Percentiles rank a stretch among this genome's conserved stretches.
phyloP scores from a whole-genome alignment of 1,140 invertebrate species.

The Melitaea cinxia region DNA sequence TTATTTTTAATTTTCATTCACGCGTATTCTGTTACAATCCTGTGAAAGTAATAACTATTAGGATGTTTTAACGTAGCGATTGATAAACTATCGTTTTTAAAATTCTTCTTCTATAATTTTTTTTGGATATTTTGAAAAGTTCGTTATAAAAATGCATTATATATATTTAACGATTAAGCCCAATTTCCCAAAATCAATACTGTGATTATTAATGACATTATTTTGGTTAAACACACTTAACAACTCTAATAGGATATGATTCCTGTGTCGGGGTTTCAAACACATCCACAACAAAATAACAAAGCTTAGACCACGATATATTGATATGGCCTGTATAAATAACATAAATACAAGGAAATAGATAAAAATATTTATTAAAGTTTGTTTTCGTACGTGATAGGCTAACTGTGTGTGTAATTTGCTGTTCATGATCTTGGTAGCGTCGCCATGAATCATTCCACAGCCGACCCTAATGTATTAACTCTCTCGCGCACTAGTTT shows the following conservation, averaged over 20 bases:
- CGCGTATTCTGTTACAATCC: not conserved
- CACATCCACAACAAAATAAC: too few species aligned
- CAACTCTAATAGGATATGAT: too few species aligned
- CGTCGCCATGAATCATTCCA: constrained; percentile 20
- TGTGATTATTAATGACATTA: too few species aligned
- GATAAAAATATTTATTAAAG: not conserved
- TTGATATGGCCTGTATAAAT: too few species aligned
- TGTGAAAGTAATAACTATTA: not conserved
- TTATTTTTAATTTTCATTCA: constrained; percentile 26
- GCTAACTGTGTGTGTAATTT: not conserved
- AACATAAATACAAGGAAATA: constrained; percentile 8
- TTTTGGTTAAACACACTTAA: too few species aligned
- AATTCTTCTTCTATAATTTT: too few species aligned
- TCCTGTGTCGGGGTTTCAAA: too few species aligned
- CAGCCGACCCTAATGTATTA: constrained; percentile 30
- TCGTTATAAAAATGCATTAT: too few species aligned
- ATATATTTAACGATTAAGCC: too few species aligned
- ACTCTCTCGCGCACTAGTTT: constrained; percentile 32
- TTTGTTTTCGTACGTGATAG: not conserved
- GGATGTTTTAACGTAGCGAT: not conserved
- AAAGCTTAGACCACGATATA: too few species aligned
- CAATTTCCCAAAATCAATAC: too few species aligned
- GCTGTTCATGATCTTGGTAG: constrained; percentile 18
- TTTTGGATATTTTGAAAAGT: too few species aligned
- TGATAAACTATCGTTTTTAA: not conserved